Conservation (phyloP, 2,113 vertebrate genomes). For the Zapus hudsonius region DNA sequence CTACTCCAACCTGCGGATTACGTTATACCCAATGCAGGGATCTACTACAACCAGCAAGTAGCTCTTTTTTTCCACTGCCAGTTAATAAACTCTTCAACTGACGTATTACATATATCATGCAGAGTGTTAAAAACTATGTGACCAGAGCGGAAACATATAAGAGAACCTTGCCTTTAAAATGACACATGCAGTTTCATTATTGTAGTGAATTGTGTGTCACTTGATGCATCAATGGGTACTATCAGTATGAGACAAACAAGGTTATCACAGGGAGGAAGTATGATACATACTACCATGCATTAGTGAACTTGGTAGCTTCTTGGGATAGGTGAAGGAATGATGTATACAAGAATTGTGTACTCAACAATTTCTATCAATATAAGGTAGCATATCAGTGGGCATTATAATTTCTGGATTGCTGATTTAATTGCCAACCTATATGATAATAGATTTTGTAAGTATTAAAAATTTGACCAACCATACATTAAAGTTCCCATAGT, state of each 20-base stretch:
- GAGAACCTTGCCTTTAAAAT: neutral
- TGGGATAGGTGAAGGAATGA: neutral
- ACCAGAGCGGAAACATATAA: neutral
- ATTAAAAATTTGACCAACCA: neutral
- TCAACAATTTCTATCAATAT: neutral
- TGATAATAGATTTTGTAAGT: neutral
- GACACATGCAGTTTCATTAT: constrained; percentile 10
- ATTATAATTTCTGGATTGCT: constrained; percentile 43
- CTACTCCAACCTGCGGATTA: too few relatives aligned
- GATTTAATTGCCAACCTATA: neutral
- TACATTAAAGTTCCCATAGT: neutral
- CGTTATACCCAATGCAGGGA: too few relatives aligned
- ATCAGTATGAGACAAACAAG: neutral
- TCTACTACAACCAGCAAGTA: neutral
- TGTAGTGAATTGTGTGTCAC: neutral
- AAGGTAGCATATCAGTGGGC: neutral
- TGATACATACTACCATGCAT: neutral
- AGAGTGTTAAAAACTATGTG: neutral
- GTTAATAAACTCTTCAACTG: neutral
- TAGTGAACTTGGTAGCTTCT: neutral
- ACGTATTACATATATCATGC: neutral
- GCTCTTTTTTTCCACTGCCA: neutral
- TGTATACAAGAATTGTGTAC: neutral
- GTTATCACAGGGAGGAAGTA: neutral
- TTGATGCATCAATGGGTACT: neutral